Evolutionary conservation across 2,113 vertebrate species (phyloP).

Genomic region (Ictidomys tridecemlineatus): DNA sequence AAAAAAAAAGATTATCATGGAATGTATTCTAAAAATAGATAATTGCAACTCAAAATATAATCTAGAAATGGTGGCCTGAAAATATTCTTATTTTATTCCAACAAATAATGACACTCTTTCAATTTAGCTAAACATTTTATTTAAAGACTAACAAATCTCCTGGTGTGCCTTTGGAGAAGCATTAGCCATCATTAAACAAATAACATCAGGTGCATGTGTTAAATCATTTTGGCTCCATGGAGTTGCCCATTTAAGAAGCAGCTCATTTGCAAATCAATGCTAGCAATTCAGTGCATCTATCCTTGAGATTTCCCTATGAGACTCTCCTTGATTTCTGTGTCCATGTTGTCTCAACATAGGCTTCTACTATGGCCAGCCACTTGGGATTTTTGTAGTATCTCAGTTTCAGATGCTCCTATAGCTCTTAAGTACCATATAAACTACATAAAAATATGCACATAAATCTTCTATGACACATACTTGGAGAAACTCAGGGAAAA

Average conservation of each 20-base stretch:
- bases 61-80: not conserved
- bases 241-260: not conserved
- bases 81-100: not conserved
- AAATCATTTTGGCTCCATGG: not conserved
- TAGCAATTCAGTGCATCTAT: not conserved
- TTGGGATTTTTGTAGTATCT: constrained; percentile 24
- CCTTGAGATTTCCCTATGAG: not conserved
- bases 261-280: constrained; percentile 3
- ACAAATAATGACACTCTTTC: not conserved
- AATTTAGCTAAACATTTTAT: not conserved
- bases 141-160: constrained; percentile 40
- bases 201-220: not conserved
- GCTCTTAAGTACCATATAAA: not conserved
- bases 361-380: not conserved
- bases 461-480: not conserved
- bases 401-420: not conserved
- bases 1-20: not conserved
- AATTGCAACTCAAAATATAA: not conserved
- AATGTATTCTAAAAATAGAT: constrained; percentile 8
- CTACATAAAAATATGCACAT: not conserved
- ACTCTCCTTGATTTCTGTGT: not conserved
- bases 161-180: not conserved
- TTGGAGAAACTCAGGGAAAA: constrained; percentile 33
- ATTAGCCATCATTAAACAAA: not conserved
- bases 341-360: not conserved